A percentile compares a stretch with the other conserved stretches of the same genome.
These are phyloP conservation scores for Catharus ustulatus DNA, from an alignment of 2,797 vertebrate genomes.

Conservation along the genomic window DNA sequence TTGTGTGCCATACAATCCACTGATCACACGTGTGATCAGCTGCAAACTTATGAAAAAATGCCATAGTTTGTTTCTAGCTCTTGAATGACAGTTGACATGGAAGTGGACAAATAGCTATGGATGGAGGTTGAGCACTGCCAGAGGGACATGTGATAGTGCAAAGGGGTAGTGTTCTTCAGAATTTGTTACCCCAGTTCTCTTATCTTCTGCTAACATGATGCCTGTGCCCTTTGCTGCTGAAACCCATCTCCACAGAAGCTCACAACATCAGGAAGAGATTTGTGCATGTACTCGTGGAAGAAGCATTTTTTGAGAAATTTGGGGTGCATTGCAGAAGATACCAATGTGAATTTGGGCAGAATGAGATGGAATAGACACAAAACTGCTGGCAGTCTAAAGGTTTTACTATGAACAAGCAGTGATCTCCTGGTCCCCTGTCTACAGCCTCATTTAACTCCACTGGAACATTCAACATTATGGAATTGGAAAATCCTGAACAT, in stretches of 20 bases:
- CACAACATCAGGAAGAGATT: not conserved
- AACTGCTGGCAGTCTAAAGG: not conserved
- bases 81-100: not conserved
- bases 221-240: not conserved
- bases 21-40: not conserved
- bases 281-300: not conserved
- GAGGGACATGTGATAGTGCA: not conserved
- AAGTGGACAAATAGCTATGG: not conserved
- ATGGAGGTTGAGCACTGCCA: not conserved
- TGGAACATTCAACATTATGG: not conserved
- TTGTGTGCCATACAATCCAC: not conserved
- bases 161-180: not conserved
- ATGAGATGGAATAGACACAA: not conserved
- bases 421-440: not conserved
- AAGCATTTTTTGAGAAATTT: not conserved
- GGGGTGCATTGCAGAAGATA: not conserved
- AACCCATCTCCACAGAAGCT: not conserved
- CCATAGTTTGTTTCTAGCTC: not conserved
- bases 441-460: not conserved
- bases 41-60: not conserved
- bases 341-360: not conserved
- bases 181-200: not conserved
- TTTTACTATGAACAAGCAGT: not conserved
- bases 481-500: not conserved
- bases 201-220: not conserved